Evolutionary conservation across 2,888 invertebrate species (phyloP), one percentile per base, ranked within the genome.

Genomic region (Ptilodon capucinus): DNA sequence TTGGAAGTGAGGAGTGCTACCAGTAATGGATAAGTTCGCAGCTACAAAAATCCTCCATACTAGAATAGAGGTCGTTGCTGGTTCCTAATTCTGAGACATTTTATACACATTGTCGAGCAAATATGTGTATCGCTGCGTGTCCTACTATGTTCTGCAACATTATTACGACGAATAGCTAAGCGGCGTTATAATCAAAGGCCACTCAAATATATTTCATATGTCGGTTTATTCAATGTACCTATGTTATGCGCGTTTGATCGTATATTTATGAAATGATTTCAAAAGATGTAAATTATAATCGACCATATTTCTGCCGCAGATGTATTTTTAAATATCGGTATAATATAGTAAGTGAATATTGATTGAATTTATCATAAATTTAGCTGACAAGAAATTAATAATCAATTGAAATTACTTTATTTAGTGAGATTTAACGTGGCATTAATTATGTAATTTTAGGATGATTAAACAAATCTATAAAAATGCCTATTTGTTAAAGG

Each of bases 241-340:
- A n/a, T n/a, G n/a, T 48, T 13, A 41, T 50, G 46, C 9, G 16
- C 44, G 19, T 47, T 50, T 40, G 42, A 48, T 35, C 30, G 19
- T 16, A 38, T 44, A 48, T 51, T 57, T 44, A 40, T 28, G 48
- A n/a, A 17, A 57, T 46, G 18, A 54, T 40, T 13, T 42, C 25
- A 40, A 40, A 46, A 28, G 44, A 38, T 53, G 40, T 44, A 49
- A 35, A 55, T 47, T 40, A 40, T 44, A 48, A 50, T 51, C 25
- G 50, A 48, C 39, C 43, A 34, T 40, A 38, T 40, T 50, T 40
- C 51, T 54, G 51, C 47, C 39, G 32, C 18, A 50, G 52, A 59
- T 48, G 54, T 57, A 53, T 51, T 62, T 64, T 60, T 66, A 53
- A 45, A 57, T 57, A 60, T 39, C 32, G 23, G 42, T 51, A 50